Percentiles rank a stretch among this genome's conserved stretches.
phyloP scores from a whole-genome alignment of 1,140 invertebrate genomes.

The Drosophila aff. region DNA sequence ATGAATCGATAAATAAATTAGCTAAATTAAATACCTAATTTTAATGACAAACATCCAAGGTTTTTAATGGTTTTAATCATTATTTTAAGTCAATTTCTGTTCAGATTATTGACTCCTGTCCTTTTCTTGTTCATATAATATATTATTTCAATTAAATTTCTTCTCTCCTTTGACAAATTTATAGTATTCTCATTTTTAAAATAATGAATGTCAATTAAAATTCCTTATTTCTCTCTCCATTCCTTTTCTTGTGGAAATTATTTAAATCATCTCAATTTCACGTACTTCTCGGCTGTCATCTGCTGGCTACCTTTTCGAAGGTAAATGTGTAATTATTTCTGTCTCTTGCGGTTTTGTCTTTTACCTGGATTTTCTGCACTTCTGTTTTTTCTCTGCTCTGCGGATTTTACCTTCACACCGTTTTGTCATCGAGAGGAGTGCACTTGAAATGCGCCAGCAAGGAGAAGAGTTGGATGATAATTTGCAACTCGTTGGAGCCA shows the following conservation, averaged over 20 bases:
- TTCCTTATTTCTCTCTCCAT: not conserved
- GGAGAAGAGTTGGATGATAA: constrained; percentile 53
- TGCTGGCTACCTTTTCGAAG: constrained; percentile 29
- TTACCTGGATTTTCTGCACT: constrained; percentile 28
- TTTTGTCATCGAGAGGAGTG: constrained; percentile 63
- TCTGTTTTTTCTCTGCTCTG: constrained; percentile 15
- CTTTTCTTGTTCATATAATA: too few species aligned
- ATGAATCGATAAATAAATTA: not conserved
- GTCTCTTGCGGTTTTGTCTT: constrained; percentile 65
- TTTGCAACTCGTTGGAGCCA: constrained; percentile 58
- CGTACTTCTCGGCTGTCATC: constrained; percentile 22
- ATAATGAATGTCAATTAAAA: not conserved
- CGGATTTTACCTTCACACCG: constrained; percentile 50
- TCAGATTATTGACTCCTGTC: too few species aligned
- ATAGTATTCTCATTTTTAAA: not conserved
- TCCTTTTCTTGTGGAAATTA: not conserved
- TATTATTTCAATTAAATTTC: too few species aligned
- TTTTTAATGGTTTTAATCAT: not conserved
- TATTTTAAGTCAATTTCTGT: not conserved
- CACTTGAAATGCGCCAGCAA: constrained; percentile 62
- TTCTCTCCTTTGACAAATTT: not conserved
- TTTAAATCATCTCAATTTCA: constrained; percentile 16
- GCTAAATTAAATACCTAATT: not conserved
- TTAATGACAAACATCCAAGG: too few species aligned
- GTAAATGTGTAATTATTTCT: constrained; percentile 61